Conservation (phyloP, 2,797 vertebrate genomes). For the Craterocephalus amniculus region DNA sequence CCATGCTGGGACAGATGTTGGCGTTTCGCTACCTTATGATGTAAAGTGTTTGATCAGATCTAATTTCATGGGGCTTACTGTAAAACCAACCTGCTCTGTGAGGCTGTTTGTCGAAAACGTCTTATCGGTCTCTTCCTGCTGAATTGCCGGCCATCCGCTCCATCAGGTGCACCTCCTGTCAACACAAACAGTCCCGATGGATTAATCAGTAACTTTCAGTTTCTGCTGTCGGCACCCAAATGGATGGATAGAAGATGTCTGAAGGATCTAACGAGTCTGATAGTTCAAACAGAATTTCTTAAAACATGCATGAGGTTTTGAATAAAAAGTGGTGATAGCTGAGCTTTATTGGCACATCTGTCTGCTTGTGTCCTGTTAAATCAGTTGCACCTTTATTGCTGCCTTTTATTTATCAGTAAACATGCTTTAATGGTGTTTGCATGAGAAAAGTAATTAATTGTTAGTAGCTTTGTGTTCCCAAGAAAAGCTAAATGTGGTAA, state of each 20-base stretch:
- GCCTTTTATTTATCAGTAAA: background rate
- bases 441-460: background rate
- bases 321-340: too few relatives aligned
- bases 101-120: background rate
- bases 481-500: background rate
- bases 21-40: too few relatives aligned
- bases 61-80: too few relatives aligned
- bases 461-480: background rate
- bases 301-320: too few relatives aligned
- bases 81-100: too few relatives aligned
- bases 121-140: background rate
- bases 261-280: background rate
- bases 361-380: background rate
- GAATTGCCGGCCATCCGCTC: background rate
- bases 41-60: too few relatives aligned
- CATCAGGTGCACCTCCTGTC: background rate
- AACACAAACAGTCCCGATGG: background rate
- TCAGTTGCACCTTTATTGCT: background rate
- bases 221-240: background rate
- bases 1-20: too few relatives aligned
- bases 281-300: too few relatives aligned
- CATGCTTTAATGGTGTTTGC: background rate
- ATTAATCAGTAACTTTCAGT: background rate
- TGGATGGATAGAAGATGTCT: background rate
- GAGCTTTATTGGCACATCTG: background rate